Conservation (phyloP, 2,113 vertebrate species). For the Bubo bubo region DNA sequence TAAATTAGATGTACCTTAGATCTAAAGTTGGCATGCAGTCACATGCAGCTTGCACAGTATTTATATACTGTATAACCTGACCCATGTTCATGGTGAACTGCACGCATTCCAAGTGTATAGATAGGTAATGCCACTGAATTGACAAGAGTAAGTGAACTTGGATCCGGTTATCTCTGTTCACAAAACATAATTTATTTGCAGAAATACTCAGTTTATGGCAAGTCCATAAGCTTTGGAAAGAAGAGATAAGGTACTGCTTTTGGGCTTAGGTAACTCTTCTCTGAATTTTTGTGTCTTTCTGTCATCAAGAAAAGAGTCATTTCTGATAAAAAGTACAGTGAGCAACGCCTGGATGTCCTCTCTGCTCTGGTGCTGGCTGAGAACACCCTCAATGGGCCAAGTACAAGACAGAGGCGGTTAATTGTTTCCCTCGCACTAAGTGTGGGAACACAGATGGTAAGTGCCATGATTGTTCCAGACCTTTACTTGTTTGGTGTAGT, state of each 20-base stretch:
- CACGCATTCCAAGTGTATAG: not conserved
- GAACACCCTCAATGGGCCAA: constrained; percentile 92
- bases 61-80: not conserved
- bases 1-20: not conserved
- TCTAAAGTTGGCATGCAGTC: not conserved
- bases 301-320: constrained; percentile 91
- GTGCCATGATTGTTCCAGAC: not conserved
- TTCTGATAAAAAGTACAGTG: constrained; percentile 99
- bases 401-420: constrained; percentile 91
- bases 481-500: not conserved
- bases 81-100: not conserved
- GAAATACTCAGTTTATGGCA: not conserved
- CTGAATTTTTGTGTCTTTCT: constrained; percentile 19
- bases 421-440: constrained; percentile 91
- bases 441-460: constrained; percentile 96
- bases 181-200: not conserved
- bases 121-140: not conserved
- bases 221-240: not conserved
- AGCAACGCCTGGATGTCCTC: constrained; percentile 95
- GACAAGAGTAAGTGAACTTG: not conserved
- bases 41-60: not conserved
- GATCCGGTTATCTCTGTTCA: not conserved
- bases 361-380: constrained; percentile 94
- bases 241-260: not conserved
- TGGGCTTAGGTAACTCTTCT: not conserved